Evolutionary conservation across 2,888 invertebrate species (phyloP).

Genomic region (Drosophila fungiperda): DNA sequence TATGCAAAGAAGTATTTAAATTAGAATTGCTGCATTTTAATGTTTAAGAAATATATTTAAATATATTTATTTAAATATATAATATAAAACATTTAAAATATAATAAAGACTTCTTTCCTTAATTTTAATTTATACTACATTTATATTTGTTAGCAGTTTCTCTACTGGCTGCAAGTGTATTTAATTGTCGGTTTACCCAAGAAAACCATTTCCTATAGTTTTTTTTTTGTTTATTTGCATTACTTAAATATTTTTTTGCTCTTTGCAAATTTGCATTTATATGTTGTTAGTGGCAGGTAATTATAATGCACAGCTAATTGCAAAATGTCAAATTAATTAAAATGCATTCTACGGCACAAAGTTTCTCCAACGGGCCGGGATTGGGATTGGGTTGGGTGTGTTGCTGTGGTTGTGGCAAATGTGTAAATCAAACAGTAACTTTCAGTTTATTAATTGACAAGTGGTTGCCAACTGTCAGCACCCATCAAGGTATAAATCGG

Average conservation of each 20-base stretch:
- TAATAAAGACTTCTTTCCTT: too few species aligned
- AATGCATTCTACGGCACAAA: conserved; percentile 47
- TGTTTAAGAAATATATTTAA: neutral
- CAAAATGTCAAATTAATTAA: conserved; percentile 80
- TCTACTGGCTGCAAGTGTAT: neutral
- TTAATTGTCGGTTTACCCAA: neutral
- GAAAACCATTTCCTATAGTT: neutral
- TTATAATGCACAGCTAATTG: conserved; percentile 78
- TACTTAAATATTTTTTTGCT: conserved; percentile 19
- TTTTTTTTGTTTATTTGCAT: neutral
- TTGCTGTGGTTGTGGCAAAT: neutral
- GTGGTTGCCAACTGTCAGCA: conserved; percentile 72
- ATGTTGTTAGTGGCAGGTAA: conserved; percentile 74
- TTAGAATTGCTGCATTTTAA: neutral
- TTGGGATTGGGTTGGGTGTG: neutral
- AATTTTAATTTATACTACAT: neutral
- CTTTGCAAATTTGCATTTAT: conserved; percentile 70
- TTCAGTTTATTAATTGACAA: conserved; percentile 59
- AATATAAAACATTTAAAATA: too few species aligned
- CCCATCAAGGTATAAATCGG: conserved; percentile 68
- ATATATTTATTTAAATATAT: too few species aligned
- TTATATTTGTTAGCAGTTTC: neutral
- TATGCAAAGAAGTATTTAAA: neutral
- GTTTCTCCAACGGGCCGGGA: neutral
- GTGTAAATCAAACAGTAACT: conserved; percentile 29